These are phyloP conservation scores for Augochlora pura DNA, from an alignment of 1,140 invertebrate genomes.

Conservation along the genomic window DNA sequence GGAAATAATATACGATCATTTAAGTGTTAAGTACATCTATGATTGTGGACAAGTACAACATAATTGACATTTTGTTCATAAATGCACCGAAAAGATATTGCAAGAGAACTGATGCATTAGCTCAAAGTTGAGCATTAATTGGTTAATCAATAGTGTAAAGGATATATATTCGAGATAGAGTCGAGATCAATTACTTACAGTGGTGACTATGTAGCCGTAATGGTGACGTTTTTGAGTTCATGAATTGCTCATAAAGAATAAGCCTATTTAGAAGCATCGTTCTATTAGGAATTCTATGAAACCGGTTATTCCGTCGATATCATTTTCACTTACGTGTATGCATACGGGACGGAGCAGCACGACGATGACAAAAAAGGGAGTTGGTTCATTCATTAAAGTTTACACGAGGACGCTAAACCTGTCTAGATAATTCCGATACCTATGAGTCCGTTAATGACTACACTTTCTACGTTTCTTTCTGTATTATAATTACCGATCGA, in stretches of 20 bases:
- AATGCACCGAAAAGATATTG: too few relatives aligned
- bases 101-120: too few relatives aligned
- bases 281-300: background rate
- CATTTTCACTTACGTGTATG: conserved; percentile 20
- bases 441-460: conserved; percentile 33
- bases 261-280: background rate
- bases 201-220: too few relatives aligned
- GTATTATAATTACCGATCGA: background rate
- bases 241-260: background rate
- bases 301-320: background rate
- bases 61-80: too few relatives aligned
- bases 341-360: too few relatives aligned
- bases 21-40: too few relatives aligned
- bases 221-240: background rate
- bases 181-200: too few relatives aligned
- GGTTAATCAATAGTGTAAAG: too few relatives aligned
- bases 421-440: conserved; percentile 25
- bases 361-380: background rate
- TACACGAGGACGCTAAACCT: conserved; percentile 15
- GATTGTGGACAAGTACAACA: too few relatives aligned
- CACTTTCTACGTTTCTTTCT: conserved; percentile 15
- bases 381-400: conserved; percentile 35
- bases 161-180: too few relatives aligned
- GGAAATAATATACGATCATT: too few relatives aligned
- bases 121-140: too few relatives aligned